A percentile compares a stretch with the other conserved stretches of the same genome.
Evolutionary conservation across 2,888 invertebrate species (phyloP).

Genomic region (Zaprionus lineosus): DNA sequence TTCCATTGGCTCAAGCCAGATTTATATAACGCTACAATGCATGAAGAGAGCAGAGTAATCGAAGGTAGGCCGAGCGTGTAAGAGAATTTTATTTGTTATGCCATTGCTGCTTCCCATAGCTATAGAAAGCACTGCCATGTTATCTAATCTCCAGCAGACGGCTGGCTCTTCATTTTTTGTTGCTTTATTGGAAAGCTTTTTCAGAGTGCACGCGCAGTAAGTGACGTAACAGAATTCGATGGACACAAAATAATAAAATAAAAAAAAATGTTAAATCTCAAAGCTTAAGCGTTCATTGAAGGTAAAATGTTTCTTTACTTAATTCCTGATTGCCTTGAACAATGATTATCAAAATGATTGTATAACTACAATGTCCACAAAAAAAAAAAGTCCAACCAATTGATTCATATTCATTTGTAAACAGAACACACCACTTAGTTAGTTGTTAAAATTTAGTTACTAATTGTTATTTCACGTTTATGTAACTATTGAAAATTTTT

Average conservation of each 20-base stretch:
- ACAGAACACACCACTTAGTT: slow-evolving; percentile 18
- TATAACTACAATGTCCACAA: slow-evolving; percentile 54
- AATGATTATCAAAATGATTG: slow-evolving; percentile 40
- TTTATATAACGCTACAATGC: slow-evolving; percentile 62
- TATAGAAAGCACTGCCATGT: slow-evolving; percentile 30
- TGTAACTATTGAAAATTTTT: slow-evolving; percentile 44
- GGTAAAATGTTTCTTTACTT: no score
- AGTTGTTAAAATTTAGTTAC: slow-evolving; percentile 2
- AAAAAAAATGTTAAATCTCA: no score
- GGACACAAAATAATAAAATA: neutral
- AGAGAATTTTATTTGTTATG: slow-evolving; percentile 9
- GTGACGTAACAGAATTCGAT: slow-evolving; percentile 63
- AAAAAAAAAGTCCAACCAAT: slow-evolving; percentile 33
- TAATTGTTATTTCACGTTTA: slow-evolving; percentile 40
- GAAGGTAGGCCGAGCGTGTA: neutral
- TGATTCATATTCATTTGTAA: slow-evolving; percentile 24
- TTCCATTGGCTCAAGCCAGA: slow-evolving; percentile 39
- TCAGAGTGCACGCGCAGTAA: slow-evolving; percentile 56
- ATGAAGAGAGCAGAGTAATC: slow-evolving; percentile 5
- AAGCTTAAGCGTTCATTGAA: no score
- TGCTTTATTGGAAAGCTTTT: slow-evolving; percentile 1
- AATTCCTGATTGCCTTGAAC: no score
- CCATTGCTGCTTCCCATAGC: neutral
- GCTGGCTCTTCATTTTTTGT: slow-evolving; percentile 2
- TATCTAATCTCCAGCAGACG: slow-evolving; percentile 61